Conservation (phyloP, 2,797 vertebrate genomes). For the Siniperca obscura region DNA sequence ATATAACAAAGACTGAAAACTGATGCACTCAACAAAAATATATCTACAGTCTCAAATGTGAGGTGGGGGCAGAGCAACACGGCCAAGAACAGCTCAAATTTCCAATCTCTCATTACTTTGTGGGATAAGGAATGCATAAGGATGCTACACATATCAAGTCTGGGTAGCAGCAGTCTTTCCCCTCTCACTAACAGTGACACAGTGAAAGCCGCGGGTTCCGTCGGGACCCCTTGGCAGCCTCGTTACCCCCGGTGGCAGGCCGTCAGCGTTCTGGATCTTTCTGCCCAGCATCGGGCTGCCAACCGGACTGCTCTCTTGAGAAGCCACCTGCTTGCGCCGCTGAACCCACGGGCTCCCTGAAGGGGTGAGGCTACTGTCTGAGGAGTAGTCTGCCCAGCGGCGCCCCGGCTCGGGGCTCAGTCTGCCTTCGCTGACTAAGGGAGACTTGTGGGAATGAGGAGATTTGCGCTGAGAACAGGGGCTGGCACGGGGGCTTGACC, state of each 20-base stretch:
- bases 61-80: conserved; percentile 53
- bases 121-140: conserved; percentile 38
- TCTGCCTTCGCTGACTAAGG: conserved; percentile 87
- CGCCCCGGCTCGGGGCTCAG: conserved; percentile 86
- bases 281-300: conserved; percentile 90
- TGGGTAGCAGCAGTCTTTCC: conserved; percentile 82
- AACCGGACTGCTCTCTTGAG: conserved; percentile 91
- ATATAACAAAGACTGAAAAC: conserved; percentile 78
- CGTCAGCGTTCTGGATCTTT: conserved; percentile 92
- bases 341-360: conserved; percentile 97
- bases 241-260: conserved; percentile 91
- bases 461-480: conserved; percentile 91
- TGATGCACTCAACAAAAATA: conserved; percentile 72
- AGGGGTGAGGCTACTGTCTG: conserved; percentile 95
- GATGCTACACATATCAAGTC: conserved; percentile 74
- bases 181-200: conserved; percentile 78
- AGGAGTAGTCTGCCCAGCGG: conserved; percentile 94
- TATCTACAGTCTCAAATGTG: conserved; percentile 75
- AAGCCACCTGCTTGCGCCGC: conserved; percentile 91
- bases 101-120: conserved; percentile 47
- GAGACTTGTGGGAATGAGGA: conserved; percentile 87
- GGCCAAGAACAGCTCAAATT: conserved; percentile 52
- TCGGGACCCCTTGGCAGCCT: conserved; percentile 94
- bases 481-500: conserved; percentile 91
- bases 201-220: conserved; percentile 93